Base-by-base conservation (phyloP, 2,113 vertebrate genomes). In the Cyprinodon brontotheroides region DNA sequence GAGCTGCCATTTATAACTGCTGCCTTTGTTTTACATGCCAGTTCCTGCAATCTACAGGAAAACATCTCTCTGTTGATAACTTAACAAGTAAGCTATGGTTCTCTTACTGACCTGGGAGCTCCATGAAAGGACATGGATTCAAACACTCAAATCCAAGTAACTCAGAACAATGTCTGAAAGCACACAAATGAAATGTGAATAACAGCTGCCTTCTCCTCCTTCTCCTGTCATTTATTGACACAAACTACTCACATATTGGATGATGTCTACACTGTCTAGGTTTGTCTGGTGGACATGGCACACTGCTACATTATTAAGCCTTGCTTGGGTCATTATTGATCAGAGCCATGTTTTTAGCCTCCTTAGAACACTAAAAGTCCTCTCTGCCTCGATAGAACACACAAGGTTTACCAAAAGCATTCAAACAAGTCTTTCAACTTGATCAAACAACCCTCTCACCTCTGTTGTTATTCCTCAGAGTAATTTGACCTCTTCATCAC, bases 401-500 rank as follows among this genome's bases (percentile, higher is more conserved):
- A 12, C 13, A 29, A 22, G 22, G 15, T 36, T 45, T 59, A 61
- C 43, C 17, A 22, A 60, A n/a, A 60, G n/a, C n/a, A 39, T 17
- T 37, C 61, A 14, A 11, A 63, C 37, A 38, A 63, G 61, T 3
- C 13, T 7, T 4, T 62, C 61, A 8, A 36, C 41, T n/a, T 29
- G 20, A 47, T 13, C 37, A 38, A 40, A 64, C 22, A 29, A n/a
- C 15, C 41, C 11, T 12, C 20, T 22, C 11, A 47, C 64, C 47
- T 72, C 61, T 15, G 0, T 17, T 39, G 47, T 20, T 15, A 64
- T 63, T 20, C 70, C 43, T 63, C 22, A 13, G 2, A 61, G 36
- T 20, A 63, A 48, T 45, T 72, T 36, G 62, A 14, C 61, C 48
- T n/a, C 61, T 53, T 12, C 70, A 53, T 36, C 64, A 20, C 61